Base-by-base conservation (phyloP, 2,888 invertebrate species). In the Parasteatoda lunata region DNA sequence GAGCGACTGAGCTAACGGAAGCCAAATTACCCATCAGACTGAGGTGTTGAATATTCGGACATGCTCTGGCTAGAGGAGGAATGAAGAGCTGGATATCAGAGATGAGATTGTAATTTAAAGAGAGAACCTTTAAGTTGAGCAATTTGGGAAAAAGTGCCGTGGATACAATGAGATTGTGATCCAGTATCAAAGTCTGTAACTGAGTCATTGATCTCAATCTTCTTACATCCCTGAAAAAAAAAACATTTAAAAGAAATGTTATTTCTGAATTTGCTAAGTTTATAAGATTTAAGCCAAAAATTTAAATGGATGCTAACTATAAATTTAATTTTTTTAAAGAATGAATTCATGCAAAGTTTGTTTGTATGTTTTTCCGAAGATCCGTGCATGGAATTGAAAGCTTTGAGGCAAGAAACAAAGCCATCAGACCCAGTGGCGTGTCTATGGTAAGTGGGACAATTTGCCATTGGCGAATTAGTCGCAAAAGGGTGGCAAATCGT, bases 21-120 rank as follows among this genome's bases (percentile, higher is more conserved):
- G 96, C 96, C 0, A 94, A 94, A 92, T 97, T 97, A 45, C 96
- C 96, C 96, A 97, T 96, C 84, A 96, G 93, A 15, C 96, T 96
- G 0, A 97, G 92, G 91, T 95, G 95, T 90, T 94, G 94, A 49
- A 97, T 92, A 90, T 94, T 94, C 0, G 97, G 96, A 89, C 95
- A 95, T 1, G 95, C 94, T 70, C 94, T 93, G 89, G 94, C 94
- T 88, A 96, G 93, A 90, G 94, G 94, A 89, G 94, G 94, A 78
- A 95, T 93, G 94, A 95, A 96, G 13, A 95, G 95, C 91, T 94
- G 94, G 4, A 97, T 91, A 80, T 93, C 93, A 52, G 92, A 91
- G 84, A 94, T 93, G 85, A 93, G 91, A 90, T 94, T 94, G 89
- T 94, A 92, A 91, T 94, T 94, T 13, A 94, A 89, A 96, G 97